Evolutionary conservation across 2,797 vertebrate genomes (phyloP), one percentile per base, ranked within the genome.

Genomic region (Siniperca undulata): DNA sequence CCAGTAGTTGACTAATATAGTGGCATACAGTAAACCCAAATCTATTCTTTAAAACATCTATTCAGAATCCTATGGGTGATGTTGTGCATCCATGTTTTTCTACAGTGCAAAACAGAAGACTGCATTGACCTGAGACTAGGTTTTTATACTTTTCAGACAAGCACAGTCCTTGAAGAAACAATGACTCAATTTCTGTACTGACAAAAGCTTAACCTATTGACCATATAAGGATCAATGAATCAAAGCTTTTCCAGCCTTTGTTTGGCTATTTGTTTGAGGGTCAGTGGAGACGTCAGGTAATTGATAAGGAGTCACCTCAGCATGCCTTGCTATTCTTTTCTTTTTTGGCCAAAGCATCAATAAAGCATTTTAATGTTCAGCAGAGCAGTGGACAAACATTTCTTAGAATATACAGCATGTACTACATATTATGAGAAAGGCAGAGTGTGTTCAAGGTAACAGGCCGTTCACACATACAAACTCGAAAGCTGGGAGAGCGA

Each of bases 151-250:
- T 7, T 40, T 11, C 9, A 62, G 38, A 30, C 40, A 42, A 13
- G 14, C 30, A 22, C 30, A 46, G 38, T 12, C 24, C 16, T 74
- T 48, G 11, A 78, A 46, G 70, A 20, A 77, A 17, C 69, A 42
- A 34, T 6, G 53, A 38, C 67, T 78, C 53, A 9, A 50, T 74
- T 62, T 40, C 14, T 58, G 11, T 16, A 20, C 52, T 76, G 71
- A 78, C 61, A 40, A 53, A 66, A 66, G 48, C 80, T 82, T 73
- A 70, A 62, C 44, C 48, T 55, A 52, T 55, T 42, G 9, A 42
- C 40, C 9, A 42, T 40, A 40, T 10, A 42, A 42, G 40, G 42
- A 65, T 40, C 2, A 2, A 20, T 8, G 38, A 27, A 52, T 66
- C 59, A 46, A 68, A 62, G 52, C 5, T 20, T 52, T n/a, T 67